A percentile compares a stretch with the other conserved stretches of the same genome.
Evolutionary conservation across 2,113 vertebrate species (phyloP).

Genomic region (Megaceryle torquata): DNA sequence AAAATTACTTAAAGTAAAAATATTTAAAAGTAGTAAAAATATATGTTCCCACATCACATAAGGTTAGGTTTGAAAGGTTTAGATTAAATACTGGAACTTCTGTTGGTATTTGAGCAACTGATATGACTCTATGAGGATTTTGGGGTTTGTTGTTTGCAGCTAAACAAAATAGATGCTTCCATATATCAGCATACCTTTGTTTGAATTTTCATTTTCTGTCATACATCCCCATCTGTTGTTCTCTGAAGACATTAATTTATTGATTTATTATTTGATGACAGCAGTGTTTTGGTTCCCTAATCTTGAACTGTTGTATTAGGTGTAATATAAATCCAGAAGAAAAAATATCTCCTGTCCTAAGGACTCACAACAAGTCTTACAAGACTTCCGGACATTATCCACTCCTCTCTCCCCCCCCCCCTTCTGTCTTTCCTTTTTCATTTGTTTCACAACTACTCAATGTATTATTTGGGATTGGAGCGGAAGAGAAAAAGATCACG

Average conservation of each 20-base stretch:
- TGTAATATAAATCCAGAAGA: not conserved
- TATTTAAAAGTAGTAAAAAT: not conserved
- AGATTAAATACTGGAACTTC: not conserved
- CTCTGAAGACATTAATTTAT: not conserved
- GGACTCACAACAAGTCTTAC: not conserved
- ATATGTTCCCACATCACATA: not conserved
- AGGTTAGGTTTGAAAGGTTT: not conserved
- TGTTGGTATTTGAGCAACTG: not conserved
- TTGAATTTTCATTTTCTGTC: not conserved
- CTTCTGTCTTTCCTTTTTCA: not conserved
- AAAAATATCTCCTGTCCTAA: not conserved
- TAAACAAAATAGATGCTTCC: not conserved
- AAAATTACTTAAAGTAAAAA: not conserved
- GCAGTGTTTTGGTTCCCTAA: not conserved
- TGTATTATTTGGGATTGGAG: accelerated
- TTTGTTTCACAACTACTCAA: not conserved
- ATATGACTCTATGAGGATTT: accelerated
- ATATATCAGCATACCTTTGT: not conserved
- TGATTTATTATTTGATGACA: not conserved
- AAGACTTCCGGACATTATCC: not conserved
- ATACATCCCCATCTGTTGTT: not conserved
- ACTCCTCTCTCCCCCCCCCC: not conserved
- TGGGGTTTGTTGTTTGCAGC: not conserved
- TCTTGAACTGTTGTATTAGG: not conserved
- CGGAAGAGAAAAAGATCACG: not conserved